phyloP scores from a whole-genome alignment of 2,888 invertebrate species.

The Andrena minutula region DNA sequence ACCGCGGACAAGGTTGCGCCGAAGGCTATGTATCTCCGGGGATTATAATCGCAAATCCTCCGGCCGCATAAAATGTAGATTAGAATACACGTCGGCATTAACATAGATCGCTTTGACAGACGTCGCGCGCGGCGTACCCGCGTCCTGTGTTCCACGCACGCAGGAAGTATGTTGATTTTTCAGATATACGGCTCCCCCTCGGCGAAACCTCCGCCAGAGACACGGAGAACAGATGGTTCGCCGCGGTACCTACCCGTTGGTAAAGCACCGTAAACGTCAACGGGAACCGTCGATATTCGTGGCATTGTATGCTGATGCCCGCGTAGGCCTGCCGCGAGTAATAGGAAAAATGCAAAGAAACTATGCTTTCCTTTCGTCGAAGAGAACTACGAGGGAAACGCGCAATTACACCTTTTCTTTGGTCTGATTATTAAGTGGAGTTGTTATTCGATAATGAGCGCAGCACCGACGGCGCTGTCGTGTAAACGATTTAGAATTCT shows the following conservation, averaged over 20 bases:
- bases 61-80: conserved; percentile 74
- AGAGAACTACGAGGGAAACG: not conserved
- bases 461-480: too few species aligned
- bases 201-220: conserved; percentile 23
- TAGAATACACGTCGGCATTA: conserved; percentile 68
- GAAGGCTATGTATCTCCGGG: conserved; percentile 53
- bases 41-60: conserved; percentile 75
- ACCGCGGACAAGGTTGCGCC: conserved; percentile 50
- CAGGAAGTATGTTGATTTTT: conserved; percentile 44
- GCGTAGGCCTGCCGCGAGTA: not conserved
- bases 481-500: not conserved
- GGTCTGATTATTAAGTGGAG: too few species aligned
- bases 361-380: not conserved
- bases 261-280: conserved; percentile 29
- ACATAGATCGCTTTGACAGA: conserved; percentile 67
- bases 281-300: conserved; percentile 47
- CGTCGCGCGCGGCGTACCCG: conserved; percentile 34
- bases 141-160: conserved; percentile 8
- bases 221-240: conserved; percentile 39
- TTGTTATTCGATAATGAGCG: not conserved
- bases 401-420: not conserved
- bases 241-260: conserved; percentile 10
- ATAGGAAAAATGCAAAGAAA: not conserved
- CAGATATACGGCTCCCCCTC: conserved; percentile 9
- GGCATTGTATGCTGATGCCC: conserved; percentile 58